Base-by-base conservation (phyloP, 1,140 invertebrate species). In the Capitella teleta region DNA sequence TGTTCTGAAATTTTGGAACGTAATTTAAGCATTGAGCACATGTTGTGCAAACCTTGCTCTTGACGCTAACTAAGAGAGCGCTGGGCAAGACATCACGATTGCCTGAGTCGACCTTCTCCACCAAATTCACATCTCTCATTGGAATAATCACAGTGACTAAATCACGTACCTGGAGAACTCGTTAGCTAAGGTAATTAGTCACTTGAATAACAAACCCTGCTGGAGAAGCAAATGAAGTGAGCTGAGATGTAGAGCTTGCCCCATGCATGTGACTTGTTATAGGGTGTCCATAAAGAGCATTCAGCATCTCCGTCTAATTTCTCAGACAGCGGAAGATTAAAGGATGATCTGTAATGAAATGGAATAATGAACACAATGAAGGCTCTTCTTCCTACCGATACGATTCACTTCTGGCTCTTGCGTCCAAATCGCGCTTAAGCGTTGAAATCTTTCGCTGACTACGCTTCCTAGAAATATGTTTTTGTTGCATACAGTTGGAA, bases 171-270 rank as follows among this genome's bases (percentile, higher is more conserved):
- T 92, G 67, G 5, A 43, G 12, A 5, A 12, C 16, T 4, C 12
- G 21, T 21, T 37, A n/a, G 21, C 36, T 6, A 37, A 19, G 36
- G 16, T 37, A 19, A 18, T 18, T 21, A 37, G n/a, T 21, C 21
- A 37, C 36, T 18, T 18, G n/a, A 37, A 37, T 21, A 37, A 55
- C 54, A 77, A 74, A 94, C 91, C 73, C 86, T 80, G 72, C 92
- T 96, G 66, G 88, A 84, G 72, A 97, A 98, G 66, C 93, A 98
- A 56, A 97, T 79, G 70, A 90, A 98, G 73, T 93, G 93, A 59
- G 86, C 82, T 1, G 92, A 97, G 23, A 98, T 70, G 72, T 85
- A 98, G 55, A 98, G 77, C 57, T 82, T 80, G n/a, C 94, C 94
- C 73, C 80, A 80, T 47, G 89, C 84, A 62, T 90, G 82, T 57